Percentiles rank a stretch among this genome's conserved stretches.
phyloP scores from a whole-genome alignment of 1,140 invertebrate genomes.

The Meloidogyne exigua region DNA sequence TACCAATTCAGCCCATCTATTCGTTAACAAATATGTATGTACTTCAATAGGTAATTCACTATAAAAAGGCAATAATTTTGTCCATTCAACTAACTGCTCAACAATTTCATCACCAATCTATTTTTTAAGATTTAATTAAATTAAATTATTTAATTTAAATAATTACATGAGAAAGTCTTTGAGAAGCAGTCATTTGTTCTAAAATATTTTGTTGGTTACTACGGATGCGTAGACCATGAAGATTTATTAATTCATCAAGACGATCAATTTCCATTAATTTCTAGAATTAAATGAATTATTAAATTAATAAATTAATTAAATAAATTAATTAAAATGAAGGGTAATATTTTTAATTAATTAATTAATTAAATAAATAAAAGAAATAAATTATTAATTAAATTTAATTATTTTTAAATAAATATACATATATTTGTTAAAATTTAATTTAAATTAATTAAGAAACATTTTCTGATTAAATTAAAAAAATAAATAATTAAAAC shows the following conservation, averaged over 20 bases:
- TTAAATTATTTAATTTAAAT: neutral
- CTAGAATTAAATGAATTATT: conserved; percentile 43
- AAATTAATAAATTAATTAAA: neutral
- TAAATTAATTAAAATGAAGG: too few relatives aligned
- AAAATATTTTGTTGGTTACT: conserved; percentile 64
- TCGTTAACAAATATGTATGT: conserved; percentile 85
- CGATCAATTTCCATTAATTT: conserved; percentile 61
- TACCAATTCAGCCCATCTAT: conserved; percentile 76
- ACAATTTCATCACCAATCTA: conserved; percentile 62
- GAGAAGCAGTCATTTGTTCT: conserved; percentile 31
- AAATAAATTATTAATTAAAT: too few relatives aligned
- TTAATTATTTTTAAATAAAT: neutral
- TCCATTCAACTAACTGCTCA: conserved; percentile 93
- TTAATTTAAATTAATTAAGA: neutral
- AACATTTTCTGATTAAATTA: too few relatives aligned
- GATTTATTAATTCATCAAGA: conserved; percentile 55
- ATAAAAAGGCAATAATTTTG: conserved; percentile 92
- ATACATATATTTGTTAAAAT: neutral
- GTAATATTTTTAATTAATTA: conserved; percentile 5
- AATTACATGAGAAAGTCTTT: conserved; percentile 48
- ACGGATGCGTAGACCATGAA: conserved; percentile 75
- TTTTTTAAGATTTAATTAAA: neutral
- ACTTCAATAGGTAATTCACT: conserved; percentile 86
- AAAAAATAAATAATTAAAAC: too few relatives aligned
- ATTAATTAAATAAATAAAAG: conserved; percentile 12